phyloP scores from a whole-genome alignment of 2,113 vertebrate species.

The Ammodytes dubius region DNA sequence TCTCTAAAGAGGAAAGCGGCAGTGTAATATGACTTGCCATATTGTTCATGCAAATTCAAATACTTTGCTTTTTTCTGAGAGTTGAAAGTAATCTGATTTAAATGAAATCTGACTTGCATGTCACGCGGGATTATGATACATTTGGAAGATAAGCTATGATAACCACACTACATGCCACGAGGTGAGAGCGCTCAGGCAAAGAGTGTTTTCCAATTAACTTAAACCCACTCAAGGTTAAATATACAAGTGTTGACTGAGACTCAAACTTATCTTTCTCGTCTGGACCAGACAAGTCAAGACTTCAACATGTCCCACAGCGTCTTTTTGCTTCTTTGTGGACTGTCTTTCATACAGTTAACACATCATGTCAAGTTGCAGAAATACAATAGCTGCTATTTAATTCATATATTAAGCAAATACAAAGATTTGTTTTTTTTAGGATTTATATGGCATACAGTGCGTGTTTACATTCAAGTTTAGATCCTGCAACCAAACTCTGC shows the following conservation, averaged over 20 bases:
- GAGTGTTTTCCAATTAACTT: constrained; percentile 75
- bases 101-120: constrained; percentile 79
- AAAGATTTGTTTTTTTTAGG: neutral
- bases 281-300: constrained; percentile 49
- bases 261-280: constrained; percentile 41
- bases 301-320: neutral
- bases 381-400: neutral
- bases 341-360: neutral
- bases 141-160: constrained; percentile 78
- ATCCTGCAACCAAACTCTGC: neutral
- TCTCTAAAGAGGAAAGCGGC: constrained; percentile 85
- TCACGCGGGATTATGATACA: constrained; percentile 79
- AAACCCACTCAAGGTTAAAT: constrained; percentile 76
- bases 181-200: constrained; percentile 75
- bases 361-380: neutral
- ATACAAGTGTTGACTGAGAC: constrained; percentile 69
- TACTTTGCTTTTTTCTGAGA: constrained; percentile 76
- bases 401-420: neutral
- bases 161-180: constrained; percentile 62
- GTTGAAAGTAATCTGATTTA: constrained; percentile 83
- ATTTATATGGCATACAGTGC: neutral
- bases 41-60: constrained; percentile 88
- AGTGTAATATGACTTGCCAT: constrained; percentile 87
- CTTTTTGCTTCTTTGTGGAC: neutral
- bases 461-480: neutral